Conservation (phyloP, 1,140 invertebrate genomes). For the Hesperophylax magnus region DNA sequence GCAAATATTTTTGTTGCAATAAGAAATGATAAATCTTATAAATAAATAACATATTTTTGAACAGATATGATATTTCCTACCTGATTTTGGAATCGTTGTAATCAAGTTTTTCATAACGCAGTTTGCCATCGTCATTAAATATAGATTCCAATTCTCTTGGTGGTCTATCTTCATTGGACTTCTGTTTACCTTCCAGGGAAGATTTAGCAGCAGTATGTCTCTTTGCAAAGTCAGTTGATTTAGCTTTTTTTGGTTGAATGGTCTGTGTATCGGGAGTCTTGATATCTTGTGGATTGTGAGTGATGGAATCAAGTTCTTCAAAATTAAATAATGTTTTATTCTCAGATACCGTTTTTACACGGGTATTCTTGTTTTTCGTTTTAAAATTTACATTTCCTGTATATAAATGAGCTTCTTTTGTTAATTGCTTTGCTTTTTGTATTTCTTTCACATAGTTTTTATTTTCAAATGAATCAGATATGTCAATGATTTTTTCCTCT, state of each 20-base stretch:
- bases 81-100: conserved; percentile 70
- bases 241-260: too few species aligned
- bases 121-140: conserved; percentile 67
- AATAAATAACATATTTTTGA: conserved; percentile 30
- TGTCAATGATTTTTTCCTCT: conserved; percentile 58
- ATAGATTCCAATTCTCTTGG: background rate
- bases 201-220: too few species aligned
- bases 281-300: background rate
- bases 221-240: too few species aligned
- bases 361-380: background rate
- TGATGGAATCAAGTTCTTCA: conserved; percentile 20
- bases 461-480: conserved; percentile 51
- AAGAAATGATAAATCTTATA: too few species aligned
- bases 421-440: conserved; percentile 3
- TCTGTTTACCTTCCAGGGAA: too few species aligned
- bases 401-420: conserved; percentile 21
- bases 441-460: conserved; percentile 45
- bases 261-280: too few species aligned
- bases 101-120: conserved; percentile 71
- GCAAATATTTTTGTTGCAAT: too few species aligned
- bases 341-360: background rate
- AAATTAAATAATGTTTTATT: conserved; percentile 27
- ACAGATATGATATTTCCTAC: conserved; percentile 55
- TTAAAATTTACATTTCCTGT: background rate
- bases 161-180: too few species aligned